A percentile compares a stretch with the other conserved stretches of the same genome.
Evolutionary conservation across 2,888 invertebrate species (phyloP).

Genomic region (Drosophila antonietae): DNA sequence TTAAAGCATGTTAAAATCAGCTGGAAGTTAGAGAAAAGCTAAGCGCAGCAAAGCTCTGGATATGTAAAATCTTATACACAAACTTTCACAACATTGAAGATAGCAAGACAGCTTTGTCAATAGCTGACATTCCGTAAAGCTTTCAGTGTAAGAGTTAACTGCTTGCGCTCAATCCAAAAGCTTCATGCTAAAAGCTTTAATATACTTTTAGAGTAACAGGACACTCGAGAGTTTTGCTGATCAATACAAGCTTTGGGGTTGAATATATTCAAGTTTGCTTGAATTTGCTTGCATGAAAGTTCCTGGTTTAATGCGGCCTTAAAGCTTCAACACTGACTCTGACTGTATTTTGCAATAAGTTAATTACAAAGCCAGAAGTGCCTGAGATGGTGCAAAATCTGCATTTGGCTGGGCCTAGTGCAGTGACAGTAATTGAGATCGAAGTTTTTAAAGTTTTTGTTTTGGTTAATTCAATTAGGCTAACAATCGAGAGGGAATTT

Average conservation of each 20-base stretch:
- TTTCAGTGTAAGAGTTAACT: too few species aligned
- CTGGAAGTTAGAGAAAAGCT: not conserved
- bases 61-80: too few species aligned
- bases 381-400: not conserved
- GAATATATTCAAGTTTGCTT: too few species aligned
- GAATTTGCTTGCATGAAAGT: not conserved
- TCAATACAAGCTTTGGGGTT: not conserved
- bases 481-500: slow-evolving; percentile 21
- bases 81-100: too few species aligned
- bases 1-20: not conserved
- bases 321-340: not conserved
- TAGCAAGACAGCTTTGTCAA: too few species aligned
- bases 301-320: not conserved
- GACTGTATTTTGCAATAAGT: not conserved
- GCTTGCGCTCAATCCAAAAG: not conserved
- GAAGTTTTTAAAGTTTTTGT: slow-evolving; percentile 11
- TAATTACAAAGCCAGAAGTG: not conserved
- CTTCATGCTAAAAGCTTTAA: not conserved
- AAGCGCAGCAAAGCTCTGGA: too few species aligned
- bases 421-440: not conserved
- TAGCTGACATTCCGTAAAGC: too few species aligned
- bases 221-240: not conserved
- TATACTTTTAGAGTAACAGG: not conserved
- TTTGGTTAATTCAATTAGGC: slow-evolving; percentile 48
- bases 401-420: not conserved